Evolutionary conservation across 2,888 invertebrate genomes (phyloP), one percentile per base, ranked within the genome.

Genomic region (Caenorhabditis macrosperma): DNA sequence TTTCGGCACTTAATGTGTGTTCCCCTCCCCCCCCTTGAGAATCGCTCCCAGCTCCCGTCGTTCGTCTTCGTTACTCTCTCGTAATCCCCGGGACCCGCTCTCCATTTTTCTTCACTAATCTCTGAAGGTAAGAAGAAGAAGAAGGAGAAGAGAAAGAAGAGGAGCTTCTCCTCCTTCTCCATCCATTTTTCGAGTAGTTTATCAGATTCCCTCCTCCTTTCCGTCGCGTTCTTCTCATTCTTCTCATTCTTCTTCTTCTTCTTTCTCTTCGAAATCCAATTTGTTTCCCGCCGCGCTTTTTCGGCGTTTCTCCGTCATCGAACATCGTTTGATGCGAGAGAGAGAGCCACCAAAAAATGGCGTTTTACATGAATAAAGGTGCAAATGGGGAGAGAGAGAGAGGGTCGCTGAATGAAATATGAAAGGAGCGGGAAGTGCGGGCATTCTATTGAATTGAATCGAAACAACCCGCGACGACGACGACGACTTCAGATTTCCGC

Each of bases 341-440:
- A 48, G 6, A 20, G 54, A 15, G n/a, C n/a, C n/a, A n/a, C n/a
- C n/a, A n/a, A 28, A 2, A 17, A 54, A 30, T 3, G 54, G 41
- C 9, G n/a, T 41, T 59, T 41, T 41, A 20, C 24, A 4, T 5
- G 41, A 22, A 35, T 38, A 57, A 35, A 57, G 57, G 54, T 38
- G 20, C 38, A 55, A 35, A 22, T n/a, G 20, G 38, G 22, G 26
- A n/a, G n/a, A n/a, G n/a, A n/a, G n/a, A n/a, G n/a, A n/a, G n/a
- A n/a, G n/a, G n/a, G n/a, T n/a, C n/a, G n/a, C 46, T 50, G 68
- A 68, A 68, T 68, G 59, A 59, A 59, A 59, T 35, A 68, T 68
- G 48, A 44, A 44, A 22, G 24, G 15, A 24, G 10, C 12, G 28
- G 20, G 41, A 46, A 60, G 46, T 20, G 38, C 22, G 24, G 1